Evolutionary conservation across 2,888 invertebrate genomes (phyloP).

Genomic region (Sepiola atlantica): DNA sequence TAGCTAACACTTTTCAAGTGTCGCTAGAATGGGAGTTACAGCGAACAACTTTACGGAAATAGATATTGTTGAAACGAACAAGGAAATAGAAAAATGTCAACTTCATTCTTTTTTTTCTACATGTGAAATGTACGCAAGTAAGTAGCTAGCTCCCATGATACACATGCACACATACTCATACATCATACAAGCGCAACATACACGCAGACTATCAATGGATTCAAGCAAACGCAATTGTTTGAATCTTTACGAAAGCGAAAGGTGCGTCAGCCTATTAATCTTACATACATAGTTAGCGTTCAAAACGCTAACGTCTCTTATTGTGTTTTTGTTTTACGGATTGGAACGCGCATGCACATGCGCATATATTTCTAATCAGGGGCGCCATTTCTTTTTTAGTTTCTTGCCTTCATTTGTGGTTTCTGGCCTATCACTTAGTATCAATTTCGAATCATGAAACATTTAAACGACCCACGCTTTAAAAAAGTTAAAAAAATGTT

Average conservation of each 20-base stretch:
- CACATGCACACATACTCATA: neutral
- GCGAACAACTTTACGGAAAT: too few relatives aligned
- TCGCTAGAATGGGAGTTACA: too few relatives aligned
- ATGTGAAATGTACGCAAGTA: too few relatives aligned
- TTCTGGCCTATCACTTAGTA: constrained; percentile 32
- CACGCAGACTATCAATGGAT: neutral
- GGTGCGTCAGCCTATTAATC: too few relatives aligned
- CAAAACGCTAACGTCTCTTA: neutral
- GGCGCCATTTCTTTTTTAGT: neutral
- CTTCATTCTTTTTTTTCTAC: neutral
- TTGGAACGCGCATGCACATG: neutral
- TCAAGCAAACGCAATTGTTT: neutral
- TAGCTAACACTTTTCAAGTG: neutral
- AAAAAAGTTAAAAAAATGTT: neutral
- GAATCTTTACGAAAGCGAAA: neutral
- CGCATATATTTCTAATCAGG: neutral
- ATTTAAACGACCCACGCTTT: neutral
- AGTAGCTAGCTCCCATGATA: neutral
- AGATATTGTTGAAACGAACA: neutral
- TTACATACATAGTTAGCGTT: neutral
- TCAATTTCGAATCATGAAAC: neutral
- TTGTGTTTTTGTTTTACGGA: neutral
- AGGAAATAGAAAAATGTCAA: neutral
- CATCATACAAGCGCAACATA: too few relatives aligned
- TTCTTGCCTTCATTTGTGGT: neutral